Conservation (phyloP, 2,113 vertebrate genomes). For the Clarias magur region DNA sequence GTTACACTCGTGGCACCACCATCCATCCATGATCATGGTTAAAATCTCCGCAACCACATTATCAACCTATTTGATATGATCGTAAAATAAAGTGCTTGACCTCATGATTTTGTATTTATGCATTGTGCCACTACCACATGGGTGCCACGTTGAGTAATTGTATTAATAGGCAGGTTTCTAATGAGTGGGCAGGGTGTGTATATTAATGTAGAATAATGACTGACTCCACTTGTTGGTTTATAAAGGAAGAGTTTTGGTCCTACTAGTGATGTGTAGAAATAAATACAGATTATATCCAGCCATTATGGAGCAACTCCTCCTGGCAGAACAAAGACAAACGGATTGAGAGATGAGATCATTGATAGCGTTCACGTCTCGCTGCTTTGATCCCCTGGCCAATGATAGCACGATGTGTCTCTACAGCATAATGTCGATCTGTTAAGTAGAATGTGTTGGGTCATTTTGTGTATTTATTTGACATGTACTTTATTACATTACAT, state of each 20-base stretch:
- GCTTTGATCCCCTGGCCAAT: slow-evolving; percentile 22
- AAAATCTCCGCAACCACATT: neutral
- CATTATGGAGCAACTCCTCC: neutral
- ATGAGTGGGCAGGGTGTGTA: neutral
- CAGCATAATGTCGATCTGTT: neutral
- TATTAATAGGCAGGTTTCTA: neutral
- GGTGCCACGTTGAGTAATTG: neutral
- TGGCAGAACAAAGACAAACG: slow-evolving; percentile 25
- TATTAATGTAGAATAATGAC: neutral
- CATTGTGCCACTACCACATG: neutral
- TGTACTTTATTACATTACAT: neutral
- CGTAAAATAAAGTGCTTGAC: neutral
- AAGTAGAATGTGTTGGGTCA: neutral
- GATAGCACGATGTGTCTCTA: neutral
- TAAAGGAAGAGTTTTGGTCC: neutral
- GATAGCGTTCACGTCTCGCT: neutral
- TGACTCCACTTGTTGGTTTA: neutral
- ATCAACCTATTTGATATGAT: neutral
- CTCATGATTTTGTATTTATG: neutral
- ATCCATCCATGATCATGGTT: neutral
- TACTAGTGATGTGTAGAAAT: neutral
- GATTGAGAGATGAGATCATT: neutral
- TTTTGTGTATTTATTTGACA: neutral
- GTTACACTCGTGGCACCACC: neutral
- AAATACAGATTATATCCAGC: neutral